phyloP scores from a whole-genome alignment of 2,113 vertebrate species.

The Girardinichthys multiradiatus region DNA sequence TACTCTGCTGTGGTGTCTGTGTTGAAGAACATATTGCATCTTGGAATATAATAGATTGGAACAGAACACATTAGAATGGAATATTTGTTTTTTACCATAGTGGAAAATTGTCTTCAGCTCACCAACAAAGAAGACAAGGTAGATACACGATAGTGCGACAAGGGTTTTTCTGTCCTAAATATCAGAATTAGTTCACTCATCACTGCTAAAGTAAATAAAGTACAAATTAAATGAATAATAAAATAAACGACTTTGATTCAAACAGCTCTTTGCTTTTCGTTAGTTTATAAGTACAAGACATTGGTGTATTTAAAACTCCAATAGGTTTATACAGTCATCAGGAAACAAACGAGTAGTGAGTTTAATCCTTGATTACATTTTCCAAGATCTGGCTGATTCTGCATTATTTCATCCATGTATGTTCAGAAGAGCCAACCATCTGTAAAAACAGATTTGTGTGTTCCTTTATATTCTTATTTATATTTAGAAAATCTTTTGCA shows the following conservation, averaged over 20 bases:
- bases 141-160: too few relatives aligned
- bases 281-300: background rate
- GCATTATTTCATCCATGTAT: background rate
- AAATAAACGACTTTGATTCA: background rate
- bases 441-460: background rate
- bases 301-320: background rate
- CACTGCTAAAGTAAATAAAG: background rate
- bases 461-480: background rate
- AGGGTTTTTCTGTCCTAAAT: too few relatives aligned
- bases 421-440: background rate
- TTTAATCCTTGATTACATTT: background rate
- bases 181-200: background rate
- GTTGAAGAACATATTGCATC: too few relatives aligned
- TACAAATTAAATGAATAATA: background rate
- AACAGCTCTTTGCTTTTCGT: background rate
- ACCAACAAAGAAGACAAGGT: too few relatives aligned
- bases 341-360: background rate
- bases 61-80: too few relatives aligned
- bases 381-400: background rate
- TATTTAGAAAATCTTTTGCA: background rate
- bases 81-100: too few relatives aligned
- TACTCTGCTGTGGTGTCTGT: too few relatives aligned
- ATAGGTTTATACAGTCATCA: background rate
- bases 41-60: too few relatives aligned
- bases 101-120: too few relatives aligned